Conservation (phyloP, 2,113 vertebrate genomes). For the Xyrauchen texanus region DNA sequence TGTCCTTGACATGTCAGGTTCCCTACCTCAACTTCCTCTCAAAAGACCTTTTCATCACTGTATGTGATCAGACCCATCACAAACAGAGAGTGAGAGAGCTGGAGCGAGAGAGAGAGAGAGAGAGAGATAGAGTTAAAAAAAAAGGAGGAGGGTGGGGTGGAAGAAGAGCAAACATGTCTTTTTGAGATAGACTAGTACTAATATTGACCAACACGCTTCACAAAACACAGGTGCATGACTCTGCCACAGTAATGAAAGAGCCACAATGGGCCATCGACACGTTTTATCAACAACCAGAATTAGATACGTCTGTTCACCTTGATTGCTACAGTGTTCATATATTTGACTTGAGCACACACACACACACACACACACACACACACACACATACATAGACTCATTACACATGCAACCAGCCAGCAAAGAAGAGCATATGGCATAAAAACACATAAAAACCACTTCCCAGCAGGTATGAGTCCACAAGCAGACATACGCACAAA, state of each 20-base stretch:
- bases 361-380: slow-evolving; percentile 17
- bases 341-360: slow-evolving; percentile 6
- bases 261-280: slow-evolving; percentile 67
- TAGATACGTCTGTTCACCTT: slow-evolving; percentile 64
- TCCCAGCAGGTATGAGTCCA: not conserved
- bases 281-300: slow-evolving; percentile 72
- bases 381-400: slow-evolving; percentile 25
- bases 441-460: slow-evolving; percentile 4
- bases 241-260: slow-evolving; percentile 63
- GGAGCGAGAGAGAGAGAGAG: not conserved
- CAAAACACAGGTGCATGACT: slow-evolving; percentile 63
- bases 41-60: slow-evolving; percentile 6
- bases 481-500: not conserved
- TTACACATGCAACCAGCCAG: slow-evolving; percentile 25
- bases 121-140: slow-evolving; percentile 5
- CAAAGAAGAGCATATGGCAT: slow-evolving; percentile 5
- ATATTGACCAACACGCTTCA: slow-evolving; percentile 71
- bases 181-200: slow-evolving; percentile 68
- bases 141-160: not conserved
- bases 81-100: slow-evolving; percentile 7
- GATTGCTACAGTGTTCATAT: slow-evolving; percentile 55
- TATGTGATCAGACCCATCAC: slow-evolving; percentile 17
- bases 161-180: slow-evolving; percentile 67
- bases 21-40: not conserved
- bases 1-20: not conserved